phyloP scores from a whole-genome alignment of 2,797 vertebrate species.

The Nyctalus aviator region DNA sequence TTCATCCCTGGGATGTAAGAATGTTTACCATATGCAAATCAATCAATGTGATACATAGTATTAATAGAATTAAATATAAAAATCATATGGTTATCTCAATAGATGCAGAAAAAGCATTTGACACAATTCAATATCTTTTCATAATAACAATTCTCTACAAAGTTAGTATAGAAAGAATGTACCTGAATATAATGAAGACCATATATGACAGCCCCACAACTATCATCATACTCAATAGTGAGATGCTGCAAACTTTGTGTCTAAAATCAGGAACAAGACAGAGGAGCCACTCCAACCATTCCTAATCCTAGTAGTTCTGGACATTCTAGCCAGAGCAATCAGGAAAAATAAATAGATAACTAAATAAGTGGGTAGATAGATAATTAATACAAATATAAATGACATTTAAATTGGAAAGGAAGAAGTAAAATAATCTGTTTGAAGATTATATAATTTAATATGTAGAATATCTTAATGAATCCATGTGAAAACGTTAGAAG shows the following conservation, averaged over 20 bases:
- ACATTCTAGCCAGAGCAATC: background rate
- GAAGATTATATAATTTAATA: background rate
- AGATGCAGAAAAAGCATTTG: background rate
- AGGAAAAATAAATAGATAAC: background rate
- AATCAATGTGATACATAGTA: background rate
- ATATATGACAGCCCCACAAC: background rate
- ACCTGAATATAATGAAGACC: background rate
- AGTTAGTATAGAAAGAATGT: background rate
- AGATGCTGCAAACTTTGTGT: background rate
- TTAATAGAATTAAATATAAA: background rate
- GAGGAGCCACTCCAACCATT: background rate
- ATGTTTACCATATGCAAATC: background rate
- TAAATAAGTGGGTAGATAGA: background rate
- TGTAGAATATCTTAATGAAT: background rate
- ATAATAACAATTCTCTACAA: background rate
- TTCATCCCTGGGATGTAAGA: background rate
- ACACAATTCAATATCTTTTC: background rate
- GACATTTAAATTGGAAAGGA: background rate
- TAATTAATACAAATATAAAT: background rate
- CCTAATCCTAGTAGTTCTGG: background rate
- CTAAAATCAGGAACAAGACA: background rate
- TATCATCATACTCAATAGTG: background rate
- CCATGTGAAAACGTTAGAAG: background rate
- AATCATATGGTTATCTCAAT: background rate
- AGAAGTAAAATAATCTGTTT: background rate